Evolutionary conservation across 2,797 vertebrate genomes (phyloP).

Genomic region (Hippocampus kuda): DNA sequence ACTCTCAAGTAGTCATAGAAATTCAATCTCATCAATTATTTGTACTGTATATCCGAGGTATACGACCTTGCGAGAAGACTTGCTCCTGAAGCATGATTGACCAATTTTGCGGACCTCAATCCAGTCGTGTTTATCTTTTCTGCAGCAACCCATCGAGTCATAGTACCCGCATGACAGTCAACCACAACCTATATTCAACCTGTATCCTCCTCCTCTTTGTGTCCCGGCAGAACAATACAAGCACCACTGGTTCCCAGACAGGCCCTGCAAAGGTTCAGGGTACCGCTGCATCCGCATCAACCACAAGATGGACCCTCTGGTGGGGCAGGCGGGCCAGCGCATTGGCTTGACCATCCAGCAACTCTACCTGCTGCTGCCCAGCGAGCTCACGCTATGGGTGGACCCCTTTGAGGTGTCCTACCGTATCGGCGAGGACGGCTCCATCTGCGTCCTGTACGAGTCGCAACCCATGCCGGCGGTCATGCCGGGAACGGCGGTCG

Average conservation of each 20-base stretch:
- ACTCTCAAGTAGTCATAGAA: background rate
- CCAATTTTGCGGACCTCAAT: background rate
- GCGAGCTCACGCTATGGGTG: slow-evolving; percentile 95
- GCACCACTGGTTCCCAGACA: slow-evolving; percentile 97
- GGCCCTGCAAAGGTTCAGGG: slow-evolving; percentile 87
- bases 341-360: slow-evolving; percentile 92
- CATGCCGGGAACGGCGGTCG: slow-evolving; percentile 25
- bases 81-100: background rate
- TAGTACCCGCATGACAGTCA: background rate
- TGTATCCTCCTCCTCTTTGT: slow-evolving; percentile 4
- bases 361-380: slow-evolving; percentile 89
- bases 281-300: slow-evolving; percentile 97
- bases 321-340: slow-evolving; percentile 85
- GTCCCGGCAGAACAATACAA: slow-evolving; percentile 84
- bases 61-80: background rate
- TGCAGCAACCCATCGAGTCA: background rate
- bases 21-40: background rate
- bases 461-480: slow-evolving; percentile 68
- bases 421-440: slow-evolving; percentile 91
- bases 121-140: background rate
- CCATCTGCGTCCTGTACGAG: slow-evolving; percentile 95
- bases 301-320: slow-evolving; percentile 97
- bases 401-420: slow-evolving; percentile 98
- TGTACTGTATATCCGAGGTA: background rate
- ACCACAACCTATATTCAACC: background rate